Base-by-base conservation (phyloP, 1,140 invertebrate genomes). In the Microplitis mediator region DNA sequence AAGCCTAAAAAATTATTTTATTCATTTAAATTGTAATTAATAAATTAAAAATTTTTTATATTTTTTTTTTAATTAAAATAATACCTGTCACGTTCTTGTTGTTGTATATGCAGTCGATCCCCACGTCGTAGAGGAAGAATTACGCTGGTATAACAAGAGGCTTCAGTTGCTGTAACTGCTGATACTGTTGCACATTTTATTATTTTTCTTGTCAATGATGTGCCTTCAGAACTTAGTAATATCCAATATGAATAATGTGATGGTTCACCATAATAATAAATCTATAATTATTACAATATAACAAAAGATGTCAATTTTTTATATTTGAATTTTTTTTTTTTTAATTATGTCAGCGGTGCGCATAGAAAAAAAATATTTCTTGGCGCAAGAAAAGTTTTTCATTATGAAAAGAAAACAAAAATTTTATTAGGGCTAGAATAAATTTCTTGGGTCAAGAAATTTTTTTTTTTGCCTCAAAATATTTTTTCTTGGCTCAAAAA, bases 241-340 rank as follows among this genome's bases (percentile, higher is more conserved):
- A 85, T 78, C 83, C 82, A 84, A 63, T 85, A 86, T 0, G 84
- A 85, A 75, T 82, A 81, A 72, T 81, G 79, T 0, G 71, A 78
- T 35, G 73, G 75, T 31, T 84, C 77, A 3, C 83, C 83, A 62
- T 81, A 81, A 70, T 86, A 86, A 74, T 81, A 84, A 69, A 86
- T 85, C 85, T 86, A 13, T 9, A 60, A 16, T 50, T 50, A 14
- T 65, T 4, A 54, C 13, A 54, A 67, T 35, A 54, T 34, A 67
- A 31, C 6, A 23, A 50, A 64, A 11, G 32, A 67, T 45, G 39
- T 45, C 8, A 45, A 45, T 45, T 45, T 23, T 23, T 23, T 23
- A 23, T 23, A 2, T 23, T 23, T 23, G 1, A 23, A 23, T 23
- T 23, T 1, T 23, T 23, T 23, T 23, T 23, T n/a, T n/a, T n/a